Base-by-base conservation (phyloP, 2,888 invertebrate species). In the Drosophila eohydei region DNA sequence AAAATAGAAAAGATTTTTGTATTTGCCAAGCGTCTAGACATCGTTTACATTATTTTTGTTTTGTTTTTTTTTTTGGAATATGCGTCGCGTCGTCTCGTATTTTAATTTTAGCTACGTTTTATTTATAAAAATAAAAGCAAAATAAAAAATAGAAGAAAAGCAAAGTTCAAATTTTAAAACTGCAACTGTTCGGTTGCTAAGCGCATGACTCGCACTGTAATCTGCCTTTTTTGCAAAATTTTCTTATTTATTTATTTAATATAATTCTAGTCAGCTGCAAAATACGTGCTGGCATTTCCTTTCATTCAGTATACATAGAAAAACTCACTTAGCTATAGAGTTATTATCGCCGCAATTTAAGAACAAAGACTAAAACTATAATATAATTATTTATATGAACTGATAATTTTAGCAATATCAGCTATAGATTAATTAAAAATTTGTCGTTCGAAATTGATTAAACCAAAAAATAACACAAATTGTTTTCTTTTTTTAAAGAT, bases 61-160 rank as follows among this genome's bases (percentile, higher is more conserved):
- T 21, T 43, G 2, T 40, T 36, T 21, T 2, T 28, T 36, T 21
- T 52, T 56, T 56, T 56, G 41, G 55, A 60, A 81, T 84, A 76
- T 73, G 80, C 72, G 87, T 83, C 87, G 84, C 84, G 83, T 72
- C 86, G 74, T 82, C 80, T 83, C 71, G 70, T 48, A 56, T 55
- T 71, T 59, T 80, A 83, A 83, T 71, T 83, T 86, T 83, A 83
- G 89, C 68, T 32, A 40, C 58, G 61, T 28, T 63, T 73, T 81
- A 79, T 75, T 66, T 81, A 66, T 75, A 71, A 69, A 78, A 36
- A 36, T n/a, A 40, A 38, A 54, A 21, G 16, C 6, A 32, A 50
- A 21, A 6, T 1, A 21, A 36, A 36, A 38, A 38, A 11, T 14
- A 28, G 67, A 63, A 73, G 21, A 30, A 40, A 54, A 40, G 26